Evolutionary conservation across 2,888 invertebrate genomes (phyloP).

Genomic region (Odontocolon sp.): DNA sequence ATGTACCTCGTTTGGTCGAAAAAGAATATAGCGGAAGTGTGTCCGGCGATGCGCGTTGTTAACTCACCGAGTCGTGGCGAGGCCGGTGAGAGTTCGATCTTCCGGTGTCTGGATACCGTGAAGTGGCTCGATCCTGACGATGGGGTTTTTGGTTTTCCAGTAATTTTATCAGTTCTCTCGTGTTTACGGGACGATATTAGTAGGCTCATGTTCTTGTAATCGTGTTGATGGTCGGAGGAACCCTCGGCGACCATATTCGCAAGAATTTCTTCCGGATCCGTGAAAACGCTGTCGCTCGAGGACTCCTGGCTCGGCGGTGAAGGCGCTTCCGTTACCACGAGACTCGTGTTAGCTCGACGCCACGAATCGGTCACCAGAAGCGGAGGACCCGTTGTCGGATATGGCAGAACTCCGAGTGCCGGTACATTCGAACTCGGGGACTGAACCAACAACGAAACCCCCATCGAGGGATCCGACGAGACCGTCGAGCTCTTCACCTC

Average conservation of each 20-base stretch:
- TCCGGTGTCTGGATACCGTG: slow-evolving; percentile 84
- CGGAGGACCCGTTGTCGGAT: slow-evolving; percentile 66
- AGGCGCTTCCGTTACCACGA: slow-evolving; percentile 72
- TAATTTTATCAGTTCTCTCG: slow-evolving; percentile 34
- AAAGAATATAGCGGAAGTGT: no score
- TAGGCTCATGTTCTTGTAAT: slow-evolving; percentile 28
- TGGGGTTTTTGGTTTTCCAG: slow-evolving; percentile 26
- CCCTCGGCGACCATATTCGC: slow-evolving; percentile 81
- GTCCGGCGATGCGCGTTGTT: not conserved
- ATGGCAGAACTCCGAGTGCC: slow-evolving; percentile 61
- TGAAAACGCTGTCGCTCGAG: slow-evolving; percentile 89
- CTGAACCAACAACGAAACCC: slow-evolving; percentile 17
- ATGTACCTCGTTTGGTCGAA: no score
- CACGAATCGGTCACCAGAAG: slow-evolving; percentile 80
- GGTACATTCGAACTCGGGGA: slow-evolving; percentile 55
- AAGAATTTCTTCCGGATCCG: slow-evolving; percentile 83
- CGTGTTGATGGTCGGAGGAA: slow-evolving; percentile 64
- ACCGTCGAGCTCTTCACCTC: slow-evolving; percentile 1
- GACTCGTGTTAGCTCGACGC: slow-evolving; percentile 76
- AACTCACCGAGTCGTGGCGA: slow-evolving; percentile 66
- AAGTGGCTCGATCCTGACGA: slow-evolving; percentile 74
- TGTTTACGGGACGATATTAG: slow-evolving; percentile 52
- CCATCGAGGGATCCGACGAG: slow-evolving; percentile 20
- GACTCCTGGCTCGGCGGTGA: slow-evolving; percentile 83
- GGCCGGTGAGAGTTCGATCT: slow-evolving; percentile 84